Conservation (phyloP, 2,888 invertebrate genomes). For the Tinea pellionella region DNA sequence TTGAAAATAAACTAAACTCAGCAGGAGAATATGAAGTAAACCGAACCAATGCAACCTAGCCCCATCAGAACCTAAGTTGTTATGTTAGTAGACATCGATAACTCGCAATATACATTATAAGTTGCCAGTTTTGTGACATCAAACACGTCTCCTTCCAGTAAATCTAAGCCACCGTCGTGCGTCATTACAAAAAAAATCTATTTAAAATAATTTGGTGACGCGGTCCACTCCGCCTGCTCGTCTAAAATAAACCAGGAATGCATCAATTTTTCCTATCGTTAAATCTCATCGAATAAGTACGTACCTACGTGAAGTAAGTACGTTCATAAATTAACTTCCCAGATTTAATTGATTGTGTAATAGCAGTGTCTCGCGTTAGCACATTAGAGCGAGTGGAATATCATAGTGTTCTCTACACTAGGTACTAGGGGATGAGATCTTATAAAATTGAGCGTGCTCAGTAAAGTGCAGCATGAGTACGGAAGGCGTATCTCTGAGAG, state of each 20-base stretch:
- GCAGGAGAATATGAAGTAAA: not conserved
- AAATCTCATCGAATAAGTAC: not conserved
- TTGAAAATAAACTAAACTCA: not conserved
- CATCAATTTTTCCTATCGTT: constrained; percentile 11
- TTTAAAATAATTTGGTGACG: constrained; percentile 32
- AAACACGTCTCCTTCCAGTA: not conserved
- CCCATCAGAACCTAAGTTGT: constrained; percentile 25
- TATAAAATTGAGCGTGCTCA: constrained; percentile 5
- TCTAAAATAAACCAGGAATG: constrained; percentile 35
- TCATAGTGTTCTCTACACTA: not conserved
- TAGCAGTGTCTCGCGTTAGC: not conserved
- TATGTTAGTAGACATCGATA: constrained; percentile 67
- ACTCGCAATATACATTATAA: constrained; percentile 30
- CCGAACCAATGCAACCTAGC: not conserved
- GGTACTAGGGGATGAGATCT: not conserved
- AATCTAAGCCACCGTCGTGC: constrained; percentile 28
- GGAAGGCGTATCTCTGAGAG: constrained; percentile 17
- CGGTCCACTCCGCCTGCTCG: constrained; percentile 33
- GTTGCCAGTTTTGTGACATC: not conserved
- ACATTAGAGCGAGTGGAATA: not conserved
- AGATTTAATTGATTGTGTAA: not conserved
- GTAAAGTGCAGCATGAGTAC: not conserved
- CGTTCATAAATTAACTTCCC: not conserved
- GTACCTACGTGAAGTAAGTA: not conserved
- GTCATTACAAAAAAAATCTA: constrained; percentile 45